These are phyloP conservation scores for Spinibarbus caldwelli DNA, from an alignment of 2,797 vertebrate species.

Conservation along the genomic window DNA sequence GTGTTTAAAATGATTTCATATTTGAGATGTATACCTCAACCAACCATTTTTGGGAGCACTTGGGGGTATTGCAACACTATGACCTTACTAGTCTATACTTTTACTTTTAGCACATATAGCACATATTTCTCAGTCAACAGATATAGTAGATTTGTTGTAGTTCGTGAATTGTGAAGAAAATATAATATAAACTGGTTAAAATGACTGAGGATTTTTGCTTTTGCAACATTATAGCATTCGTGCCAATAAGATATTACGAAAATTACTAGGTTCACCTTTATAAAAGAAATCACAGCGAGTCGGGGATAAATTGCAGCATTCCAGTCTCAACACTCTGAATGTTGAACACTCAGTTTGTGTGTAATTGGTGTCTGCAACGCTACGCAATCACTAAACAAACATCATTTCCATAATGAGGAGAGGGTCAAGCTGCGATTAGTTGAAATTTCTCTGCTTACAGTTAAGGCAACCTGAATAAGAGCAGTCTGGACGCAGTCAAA, in stretches of 20 bases:
- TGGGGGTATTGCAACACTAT: background rate
- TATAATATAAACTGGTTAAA: background rate
- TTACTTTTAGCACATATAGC: background rate
- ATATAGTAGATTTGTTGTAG: background rate
- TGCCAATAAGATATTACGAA: background rate
- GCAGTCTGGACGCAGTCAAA: constrained; percentile 27
- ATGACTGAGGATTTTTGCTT: background rate
- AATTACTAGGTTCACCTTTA: background rate
- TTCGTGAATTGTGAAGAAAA: background rate
- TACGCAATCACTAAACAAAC: constrained; percentile 51
- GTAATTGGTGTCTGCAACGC: constrained; percentile 10
- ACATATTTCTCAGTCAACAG: background rate
- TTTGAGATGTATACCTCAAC: background rate
- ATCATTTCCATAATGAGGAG: constrained; percentile 25
- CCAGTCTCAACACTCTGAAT: background rate
- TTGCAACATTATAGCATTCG: background rate
- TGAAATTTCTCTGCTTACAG: constrained; percentile 33
- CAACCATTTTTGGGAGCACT: background rate
- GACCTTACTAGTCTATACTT: background rate
- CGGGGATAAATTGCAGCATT: background rate
- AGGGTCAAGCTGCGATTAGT: constrained; percentile 51
- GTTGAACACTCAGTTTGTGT: background rate
- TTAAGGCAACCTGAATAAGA: constrained; percentile 45
- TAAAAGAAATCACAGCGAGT: background rate
- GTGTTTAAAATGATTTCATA: background rate